A percentile compares a stretch with the other conserved stretches of the same genome.
These are phyloP conservation scores for Drosophila seclusa DNA, from an alignment of 2,888 invertebrate genomes.

Conservation along the genomic window DNA sequence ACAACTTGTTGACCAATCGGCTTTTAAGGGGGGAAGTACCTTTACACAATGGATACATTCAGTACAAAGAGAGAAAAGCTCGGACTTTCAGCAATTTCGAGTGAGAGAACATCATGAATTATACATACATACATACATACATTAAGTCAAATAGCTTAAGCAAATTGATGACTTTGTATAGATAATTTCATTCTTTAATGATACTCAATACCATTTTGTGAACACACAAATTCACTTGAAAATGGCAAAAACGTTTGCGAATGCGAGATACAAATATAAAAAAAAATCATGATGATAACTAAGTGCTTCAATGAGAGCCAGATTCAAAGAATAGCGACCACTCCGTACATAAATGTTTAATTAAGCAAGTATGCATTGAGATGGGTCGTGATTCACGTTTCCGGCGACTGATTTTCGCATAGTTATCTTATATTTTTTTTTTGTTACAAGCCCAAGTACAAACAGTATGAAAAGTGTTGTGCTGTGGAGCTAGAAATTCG, in stretches of 20 bases:
- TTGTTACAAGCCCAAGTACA: neutral
- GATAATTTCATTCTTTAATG: neutral
- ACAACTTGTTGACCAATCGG: conserved; percentile 2
- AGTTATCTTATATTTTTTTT: neutral
- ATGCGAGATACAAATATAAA: neutral
- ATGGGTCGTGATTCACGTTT: conserved; percentile 33
- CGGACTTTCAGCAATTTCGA: neutral
- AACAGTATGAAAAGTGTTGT: neutral
- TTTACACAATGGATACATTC: neutral
- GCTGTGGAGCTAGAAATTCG: neutral
- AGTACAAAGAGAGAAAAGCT: neutral
- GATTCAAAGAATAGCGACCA: neutral
- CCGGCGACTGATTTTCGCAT: conserved; percentile 23
- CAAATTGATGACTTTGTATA: neutral
- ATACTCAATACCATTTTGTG: neutral
- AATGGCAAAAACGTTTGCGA: neutral
- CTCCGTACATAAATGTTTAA: neutral
- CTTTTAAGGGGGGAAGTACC: conserved; percentile 1
- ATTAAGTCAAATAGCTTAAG: neutral
- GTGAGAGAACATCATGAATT: neutral
- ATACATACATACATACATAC: conserved; percentile 8
- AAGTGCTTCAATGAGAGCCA: neutral
- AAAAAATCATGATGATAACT: neutral
- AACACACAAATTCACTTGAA: neutral
- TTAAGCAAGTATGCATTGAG: neutral